phyloP scores from a whole-genome alignment of 2,888 invertebrate species.

The Xanthia icteritia region DNA sequence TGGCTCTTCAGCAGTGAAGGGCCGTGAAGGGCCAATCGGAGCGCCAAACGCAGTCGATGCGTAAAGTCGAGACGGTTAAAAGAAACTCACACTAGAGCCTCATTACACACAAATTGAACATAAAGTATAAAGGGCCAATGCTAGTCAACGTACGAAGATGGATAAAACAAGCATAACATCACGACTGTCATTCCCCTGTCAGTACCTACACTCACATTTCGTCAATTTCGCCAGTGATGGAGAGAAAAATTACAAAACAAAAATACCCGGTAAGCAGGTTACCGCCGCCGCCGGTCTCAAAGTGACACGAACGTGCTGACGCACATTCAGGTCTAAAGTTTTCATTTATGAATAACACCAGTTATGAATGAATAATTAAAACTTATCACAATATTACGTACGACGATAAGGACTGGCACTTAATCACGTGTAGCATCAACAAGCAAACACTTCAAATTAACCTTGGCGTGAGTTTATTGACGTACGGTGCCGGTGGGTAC shows the following conservation, averaged over 20 bases:
- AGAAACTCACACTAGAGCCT: no score
- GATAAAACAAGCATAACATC: neutral
- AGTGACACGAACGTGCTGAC: slow-evolving; percentile 10
- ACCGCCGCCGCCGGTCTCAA: neutral
- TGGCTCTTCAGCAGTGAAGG: no score
- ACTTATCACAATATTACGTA: slow-evolving; percentile 46
- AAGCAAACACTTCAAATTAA: slow-evolving; percentile 24
- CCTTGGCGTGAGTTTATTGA: slow-evolving; percentile 31
- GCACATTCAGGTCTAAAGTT: slow-evolving; percentile 6
- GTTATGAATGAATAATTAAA: slow-evolving; percentile 40
- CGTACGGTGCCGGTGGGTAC: neutral
- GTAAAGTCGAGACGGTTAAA: no score
- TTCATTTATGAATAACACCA: slow-evolving; percentile 30
- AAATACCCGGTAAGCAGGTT: neutral
- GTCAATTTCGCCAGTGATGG: no score
- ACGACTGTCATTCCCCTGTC: no score
- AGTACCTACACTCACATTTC: no score
- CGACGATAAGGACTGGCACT: slow-evolving; percentile 21
- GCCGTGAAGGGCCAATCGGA: no score
- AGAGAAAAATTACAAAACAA: neutral
- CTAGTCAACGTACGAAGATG: neutral
- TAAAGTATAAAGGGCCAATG: no score
- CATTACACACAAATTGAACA: neutral
- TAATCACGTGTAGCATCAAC: slow-evolving; percentile 24
- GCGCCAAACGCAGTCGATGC: no score